Base-by-base conservation (phyloP, 2,113 vertebrate species). In the Pachypanchax playfairii region DNA sequence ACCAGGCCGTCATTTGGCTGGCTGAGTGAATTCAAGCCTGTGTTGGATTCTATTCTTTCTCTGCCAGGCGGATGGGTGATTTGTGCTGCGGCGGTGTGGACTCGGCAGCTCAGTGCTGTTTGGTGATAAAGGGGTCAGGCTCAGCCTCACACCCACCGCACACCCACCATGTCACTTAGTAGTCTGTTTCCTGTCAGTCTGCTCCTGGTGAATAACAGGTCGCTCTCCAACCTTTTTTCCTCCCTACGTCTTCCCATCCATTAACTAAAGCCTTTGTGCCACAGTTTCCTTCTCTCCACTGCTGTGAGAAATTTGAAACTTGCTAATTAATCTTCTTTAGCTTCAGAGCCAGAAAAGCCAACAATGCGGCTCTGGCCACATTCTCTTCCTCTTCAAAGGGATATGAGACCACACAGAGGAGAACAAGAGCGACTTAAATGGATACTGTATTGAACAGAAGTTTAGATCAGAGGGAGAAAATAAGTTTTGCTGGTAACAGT, bases 41-140 rank as follows among this genome's bases (percentile, higher is more conserved):
- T 65, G 66, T 64, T 75, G 61, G 54, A 72, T 75, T 65, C 78
- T 74, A 81, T 87, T 86, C 72, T 87, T 83, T 70, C 29, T 36
- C 80, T 81, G 78, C 82, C 58, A 80, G 85, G 44, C 61, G 39
- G 63, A 43, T 29, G 52, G 70, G 61, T 85, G 83, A 85, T 86
- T 84, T 79, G 80, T 70, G 63, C 55, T 29, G 72, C 67, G 62
- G 70, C 69, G 44, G 69, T 60, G 56, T 65, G 67, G 39, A 22
- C 65, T 64, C 55, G 41, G 68, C 75, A 65, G 63, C 70, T 73
- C 73, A 49, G 65, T 51, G 64, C 70, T 64, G 56, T 63, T 64
- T 25, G 54, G 62, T 73, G 85, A 87, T 83, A 85, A 85, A 79
- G 65, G 76, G 85, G 83, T 86, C 77, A 86, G 58, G 55, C 70